Conservation (phyloP, 2,113 vertebrate species). For the Sorex araneus region DNA sequence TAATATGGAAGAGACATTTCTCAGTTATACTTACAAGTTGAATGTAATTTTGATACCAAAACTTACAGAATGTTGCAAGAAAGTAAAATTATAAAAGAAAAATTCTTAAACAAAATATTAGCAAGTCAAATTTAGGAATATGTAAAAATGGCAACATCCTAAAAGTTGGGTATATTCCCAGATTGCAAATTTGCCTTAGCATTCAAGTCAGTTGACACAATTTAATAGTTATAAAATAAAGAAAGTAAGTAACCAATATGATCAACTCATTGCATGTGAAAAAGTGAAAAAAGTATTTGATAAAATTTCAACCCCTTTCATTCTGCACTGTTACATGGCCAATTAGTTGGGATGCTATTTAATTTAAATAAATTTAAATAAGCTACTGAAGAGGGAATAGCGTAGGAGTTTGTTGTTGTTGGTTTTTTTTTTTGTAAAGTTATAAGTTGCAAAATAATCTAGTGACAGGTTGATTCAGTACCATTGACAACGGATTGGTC, state of each 20-base stretch:
- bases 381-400: background rate
- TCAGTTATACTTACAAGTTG: constrained; percentile 35
- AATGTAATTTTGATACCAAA: constrained; percentile 42
- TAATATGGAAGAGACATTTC: constrained; percentile 47
- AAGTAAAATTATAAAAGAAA: constrained; percentile 66
- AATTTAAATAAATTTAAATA: constrained; percentile 14
- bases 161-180: constrained; percentile 76
- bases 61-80: constrained; percentile 39
- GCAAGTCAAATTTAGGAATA: constrained; percentile 75
- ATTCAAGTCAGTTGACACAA: constrained; percentile 73
- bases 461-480: background rate
- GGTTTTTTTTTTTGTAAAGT: background rate
- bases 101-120: constrained; percentile 71
- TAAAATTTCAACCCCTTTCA: constrained; percentile 47
- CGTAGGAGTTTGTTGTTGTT: too few species aligned
- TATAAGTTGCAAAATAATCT: background rate
- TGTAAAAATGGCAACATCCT: constrained; percentile 64
- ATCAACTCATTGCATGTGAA: constrained; percentile 39
- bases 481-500: background rate
- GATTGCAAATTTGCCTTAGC: constrained; percentile 69
- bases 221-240: constrained; percentile 65
- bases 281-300: constrained; percentile 27
- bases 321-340: constrained; percentile 7
- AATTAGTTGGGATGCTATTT: background rate
- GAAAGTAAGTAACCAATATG: background rate